Evolutionary conservation across 2,113 vertebrate species (phyloP), one percentile per base, ranked within the genome.

Genomic region (Donacobius atricapilla): DNA sequence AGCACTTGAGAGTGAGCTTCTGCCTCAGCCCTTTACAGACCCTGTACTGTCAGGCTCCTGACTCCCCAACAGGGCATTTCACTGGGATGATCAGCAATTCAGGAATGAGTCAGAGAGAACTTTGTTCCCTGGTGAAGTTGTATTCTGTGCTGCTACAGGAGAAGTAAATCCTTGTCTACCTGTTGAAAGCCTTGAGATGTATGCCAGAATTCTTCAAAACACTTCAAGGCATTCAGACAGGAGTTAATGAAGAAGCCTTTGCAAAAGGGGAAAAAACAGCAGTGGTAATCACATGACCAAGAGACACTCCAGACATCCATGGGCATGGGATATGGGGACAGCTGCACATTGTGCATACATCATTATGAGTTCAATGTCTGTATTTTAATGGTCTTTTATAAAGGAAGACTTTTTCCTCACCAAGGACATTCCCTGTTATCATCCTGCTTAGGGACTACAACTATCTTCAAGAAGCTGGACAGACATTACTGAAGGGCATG

Each of bases 141-240:
- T 22, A 53, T 19, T 48, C 78, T 48, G 18, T 64, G 53, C 75
- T 79, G 61, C 66, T 76, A 37, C 13, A 72, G 61, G 7, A 89
- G 45, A 40, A 79, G 28, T 35, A 85, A 88, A 88, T 83, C 58
- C 66, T 35, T 51, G 27, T 15, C 53, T 77, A 80, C 45, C 48
- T 90, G 21, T 40, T 61, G 75, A 92, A 93, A 76, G 53, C 48
- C 57, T 75, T 53, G 28, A 33, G 23, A 66, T 75, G 81, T 76
- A 85, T 22, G 33, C 23, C 71, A 92, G 53, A 90, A 69, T 57
- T 65, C 68, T 80, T 80, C 25, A 90, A 80, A 85, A 83, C 84
- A 45, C 48, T 56, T 86, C 37, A 53, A 88, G 42, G n/a, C 47
- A 87, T 84, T 90, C 50, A 80, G 40, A 61, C 2, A 73, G 58